Evolutionary conservation across 2,113 vertebrate species (phyloP).

Genomic region (Rissa tridactyla): DNA sequence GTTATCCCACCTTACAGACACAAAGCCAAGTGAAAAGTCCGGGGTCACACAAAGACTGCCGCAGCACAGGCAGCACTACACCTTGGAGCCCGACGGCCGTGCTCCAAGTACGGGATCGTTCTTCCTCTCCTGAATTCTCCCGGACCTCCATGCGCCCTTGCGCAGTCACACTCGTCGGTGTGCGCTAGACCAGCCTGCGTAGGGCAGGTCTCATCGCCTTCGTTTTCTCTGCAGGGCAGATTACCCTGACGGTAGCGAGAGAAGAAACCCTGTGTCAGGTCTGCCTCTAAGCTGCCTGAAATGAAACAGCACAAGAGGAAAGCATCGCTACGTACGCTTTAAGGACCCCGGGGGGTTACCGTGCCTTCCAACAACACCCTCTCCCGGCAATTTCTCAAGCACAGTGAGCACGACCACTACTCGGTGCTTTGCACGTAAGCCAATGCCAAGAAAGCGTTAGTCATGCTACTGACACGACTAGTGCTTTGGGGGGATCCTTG

Average conservation of each 20-base stretch:
- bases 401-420: background rate
- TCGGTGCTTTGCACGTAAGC: background rate
- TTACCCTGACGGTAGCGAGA: background rate
- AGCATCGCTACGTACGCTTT: background rate
- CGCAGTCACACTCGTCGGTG: background rate
- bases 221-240: background rate
- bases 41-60: background rate
- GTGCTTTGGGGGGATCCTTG: background rate
- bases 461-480: background rate
- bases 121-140: background rate
- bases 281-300: background rate
- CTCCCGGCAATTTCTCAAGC: background rate
- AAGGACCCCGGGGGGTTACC: background rate
- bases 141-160: background rate
- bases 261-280: background rate
- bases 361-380: background rate
- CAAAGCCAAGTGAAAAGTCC: background rate
- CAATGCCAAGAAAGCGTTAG: background rate
- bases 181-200: background rate
- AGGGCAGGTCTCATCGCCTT: background rate
- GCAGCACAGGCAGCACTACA: background rate
- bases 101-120: accelerated
- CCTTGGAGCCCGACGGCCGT: background rate
- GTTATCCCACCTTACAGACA: background rate
- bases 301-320: background rate